Evolutionary conservation across 2,888 invertebrate species (phyloP).

Genomic region (Hypena proboscidalis): DNA sequence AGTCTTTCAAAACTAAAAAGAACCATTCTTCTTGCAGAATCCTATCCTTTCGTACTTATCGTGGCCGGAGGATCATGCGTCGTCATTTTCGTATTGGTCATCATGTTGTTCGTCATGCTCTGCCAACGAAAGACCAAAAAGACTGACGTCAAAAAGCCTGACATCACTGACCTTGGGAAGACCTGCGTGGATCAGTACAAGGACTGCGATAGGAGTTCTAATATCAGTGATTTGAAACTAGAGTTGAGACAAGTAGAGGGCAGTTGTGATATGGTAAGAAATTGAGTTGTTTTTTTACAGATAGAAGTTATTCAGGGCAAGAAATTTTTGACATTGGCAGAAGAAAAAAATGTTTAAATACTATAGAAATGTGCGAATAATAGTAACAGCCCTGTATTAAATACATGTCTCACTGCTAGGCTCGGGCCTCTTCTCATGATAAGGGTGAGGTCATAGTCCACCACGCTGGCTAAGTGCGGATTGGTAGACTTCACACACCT

Average conservation of each 20-base stretch:
- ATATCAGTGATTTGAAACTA: constrained; percentile 95
- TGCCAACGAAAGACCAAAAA: constrained; percentile 88
- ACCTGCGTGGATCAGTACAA: constrained; percentile 79
- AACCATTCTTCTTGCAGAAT: constrained; percentile 85
- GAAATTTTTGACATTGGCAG: too few species aligned
- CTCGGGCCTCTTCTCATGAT: too few species aligned
- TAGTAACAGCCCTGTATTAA: too few species aligned
- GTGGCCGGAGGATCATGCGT: constrained; percentile 90
- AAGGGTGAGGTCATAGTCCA: too few species aligned
- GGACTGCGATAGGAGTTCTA: constrained; percentile 94
- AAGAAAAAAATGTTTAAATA: too few species aligned
- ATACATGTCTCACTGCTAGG: too few species aligned
- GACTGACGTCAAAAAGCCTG: constrained; percentile 84
- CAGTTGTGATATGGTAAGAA: constrained; percentile 89
- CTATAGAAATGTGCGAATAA: too few species aligned
- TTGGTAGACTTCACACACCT: too few species aligned
- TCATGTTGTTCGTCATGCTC: constrained; percentile 90
- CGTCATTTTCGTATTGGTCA: constrained; percentile 91
- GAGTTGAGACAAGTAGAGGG: constrained; percentile 94
- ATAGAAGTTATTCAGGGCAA: background rate
- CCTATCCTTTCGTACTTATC: constrained; percentile 90
- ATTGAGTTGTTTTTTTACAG: background rate
- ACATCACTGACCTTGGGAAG: constrained; percentile 72
- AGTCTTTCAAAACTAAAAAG: too few species aligned
- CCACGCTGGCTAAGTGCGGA: too few species aligned